These are phyloP conservation scores for Ptychochromis oligacanthus DNA, from an alignment of 2,113 vertebrate genomes.

Conservation along the genomic window DNA sequence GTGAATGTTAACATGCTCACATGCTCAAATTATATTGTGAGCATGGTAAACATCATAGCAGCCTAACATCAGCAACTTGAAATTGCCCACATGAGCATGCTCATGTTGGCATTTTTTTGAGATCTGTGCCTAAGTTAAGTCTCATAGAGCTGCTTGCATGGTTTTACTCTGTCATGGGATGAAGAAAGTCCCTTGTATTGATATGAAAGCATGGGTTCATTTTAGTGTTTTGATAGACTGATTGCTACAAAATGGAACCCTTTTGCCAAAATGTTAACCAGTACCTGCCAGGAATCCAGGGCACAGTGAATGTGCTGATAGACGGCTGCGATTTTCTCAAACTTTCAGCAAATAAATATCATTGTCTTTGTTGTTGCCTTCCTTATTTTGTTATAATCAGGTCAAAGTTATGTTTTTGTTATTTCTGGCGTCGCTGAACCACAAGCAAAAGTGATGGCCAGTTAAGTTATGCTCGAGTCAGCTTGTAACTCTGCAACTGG, in stretches of 20 bases:
- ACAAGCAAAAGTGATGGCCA: background rate
- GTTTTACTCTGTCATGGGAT: background rate
- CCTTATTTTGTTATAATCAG: constrained; percentile 7
- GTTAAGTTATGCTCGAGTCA: constrained; percentile 28
- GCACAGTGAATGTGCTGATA: constrained; percentile 22
- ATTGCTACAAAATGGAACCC: constrained; percentile 36
- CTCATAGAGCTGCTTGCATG: background rate
- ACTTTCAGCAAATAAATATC: constrained; percentile 14
- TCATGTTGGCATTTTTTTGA: background rate
- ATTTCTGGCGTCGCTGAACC: constrained; percentile 25
- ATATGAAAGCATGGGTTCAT: constrained; percentile 42
- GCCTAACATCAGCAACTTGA: background rate
- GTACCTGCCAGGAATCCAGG: constrained; percentile 44
- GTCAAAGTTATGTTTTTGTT: constrained; percentile 36
- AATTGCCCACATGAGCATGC: background rate
- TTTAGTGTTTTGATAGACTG: constrained; percentile 24
- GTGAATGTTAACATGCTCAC: background rate
- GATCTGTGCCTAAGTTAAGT: background rate
- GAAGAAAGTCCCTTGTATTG: constrained; percentile 48
- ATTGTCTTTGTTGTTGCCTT: constrained; percentile 10
- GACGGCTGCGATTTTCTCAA: constrained; percentile 39
- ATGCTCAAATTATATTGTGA: background rate
- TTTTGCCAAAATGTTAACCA: constrained; percentile 45
- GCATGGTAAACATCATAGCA: background rate
- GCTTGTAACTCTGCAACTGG: constrained; percentile 6